Base-by-base conservation (phyloP, 2,888 invertebrate genomes). In the Lithophane socia region DNA sequence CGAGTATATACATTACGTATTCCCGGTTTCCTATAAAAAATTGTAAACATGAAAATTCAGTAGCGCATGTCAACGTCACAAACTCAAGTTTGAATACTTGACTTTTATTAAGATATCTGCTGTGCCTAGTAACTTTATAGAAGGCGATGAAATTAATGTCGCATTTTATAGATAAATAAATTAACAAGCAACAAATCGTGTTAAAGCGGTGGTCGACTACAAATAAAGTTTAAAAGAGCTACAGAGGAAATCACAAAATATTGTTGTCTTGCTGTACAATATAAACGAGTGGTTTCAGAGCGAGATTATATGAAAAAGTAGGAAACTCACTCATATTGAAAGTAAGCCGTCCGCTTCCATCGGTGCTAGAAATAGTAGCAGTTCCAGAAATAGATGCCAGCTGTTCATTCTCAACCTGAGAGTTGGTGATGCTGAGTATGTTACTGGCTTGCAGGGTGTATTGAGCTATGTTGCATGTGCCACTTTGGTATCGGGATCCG, bases 291-390 rank as follows among this genome's bases (percentile, higher is more conserved):
- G 54, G 10, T 37, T 2, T 24, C 8, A 29, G 9, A 29, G 21
- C 0, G 16, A 16, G 5, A 42, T n/a, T 37, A 21, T 10, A 16
- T 21, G 0, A 21, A n/a, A 16, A 12, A 4, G 8, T 12, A 44
- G 9, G 16, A 7, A 44, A 89, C 91, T 90, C 85, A 90, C 97
- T 93, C 91, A 98, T 97, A 37, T 97, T 97, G 92, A 97, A 97
- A 2, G 97, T 95, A 0, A 98, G 96, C n/a, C 97, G 95, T 73
- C 97, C 98, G 70, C 94, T 95, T 1, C 95, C 95, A 89, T 98
- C 98, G 86, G 97, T 97, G 0, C 97, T 97, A 21, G 97, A 90
- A 0, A 92, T 24, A 9, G 90, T 90, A 29, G 94, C 94, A 1
- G 89, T 85, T 24, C 94, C 95, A 58, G 85, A 86, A 42, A 93